Percentiles rank a stretch among this genome's conserved stretches.
These are phyloP conservation scores for Polyodon spathula DNA, from an alignment of 2,113 vertebrate genomes.

Conservation along the genomic window DNA sequence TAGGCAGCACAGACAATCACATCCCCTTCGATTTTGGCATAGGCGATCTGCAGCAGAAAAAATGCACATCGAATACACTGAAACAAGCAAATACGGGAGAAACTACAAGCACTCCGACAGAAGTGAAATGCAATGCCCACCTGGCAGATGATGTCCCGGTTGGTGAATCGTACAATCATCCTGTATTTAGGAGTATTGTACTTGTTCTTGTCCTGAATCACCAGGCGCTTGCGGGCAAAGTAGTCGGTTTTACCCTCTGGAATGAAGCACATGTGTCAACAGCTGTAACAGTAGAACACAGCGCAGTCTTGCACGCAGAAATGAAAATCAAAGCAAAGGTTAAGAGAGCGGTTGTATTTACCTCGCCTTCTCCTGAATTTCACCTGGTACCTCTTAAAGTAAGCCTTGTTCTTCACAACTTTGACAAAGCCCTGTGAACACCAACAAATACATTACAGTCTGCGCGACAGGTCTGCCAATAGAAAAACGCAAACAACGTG, in stretches of 20 bases:
- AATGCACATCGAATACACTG: background rate
- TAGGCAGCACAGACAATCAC: constrained; percentile 96
- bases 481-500: too few relatives aligned
- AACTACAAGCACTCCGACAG: background rate
- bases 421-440: constrained; percentile 87
- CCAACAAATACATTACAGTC: background rate
- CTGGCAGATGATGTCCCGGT: constrained; percentile 97
- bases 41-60: constrained; percentile 73
- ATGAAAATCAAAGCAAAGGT: too few relatives aligned
- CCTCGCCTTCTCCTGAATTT: constrained; percentile 97
- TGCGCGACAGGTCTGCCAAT: too few relatives aligned
- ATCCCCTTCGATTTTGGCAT: constrained; percentile 94
- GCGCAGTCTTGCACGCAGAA: too few relatives aligned
- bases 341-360: constrained; percentile 25
- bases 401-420: constrained; percentile 97
- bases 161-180: constrained; percentile 95
- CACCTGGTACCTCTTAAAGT: constrained; percentile 98
- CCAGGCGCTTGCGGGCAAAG: constrained; percentile 91
- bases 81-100: background rate
- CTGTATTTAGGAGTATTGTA: constrained; percentile 98
- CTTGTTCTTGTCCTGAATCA: constrained; percentile 97
- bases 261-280: constrained; percentile 13
- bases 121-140: constrained; percentile 41
- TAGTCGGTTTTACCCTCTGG: constrained; percentile 97
- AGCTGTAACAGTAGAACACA: background rate